Evolutionary conservation across 2,113 vertebrate species (phyloP).

Genomic region (Camelus dromedarius): DNA sequence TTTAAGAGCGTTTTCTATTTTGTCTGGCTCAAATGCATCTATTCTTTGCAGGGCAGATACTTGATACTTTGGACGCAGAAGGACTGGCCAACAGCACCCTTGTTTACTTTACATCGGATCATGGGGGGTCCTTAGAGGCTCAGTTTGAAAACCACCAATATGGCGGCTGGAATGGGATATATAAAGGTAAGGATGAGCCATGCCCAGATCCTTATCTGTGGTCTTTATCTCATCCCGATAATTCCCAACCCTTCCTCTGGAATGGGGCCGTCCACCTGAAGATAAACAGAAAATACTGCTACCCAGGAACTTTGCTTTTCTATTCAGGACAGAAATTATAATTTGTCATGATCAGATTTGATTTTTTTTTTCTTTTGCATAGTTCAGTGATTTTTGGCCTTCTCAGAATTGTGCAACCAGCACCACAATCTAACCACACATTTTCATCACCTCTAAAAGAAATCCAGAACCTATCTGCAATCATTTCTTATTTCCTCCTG

Average conservation of each 20-base stretch:
- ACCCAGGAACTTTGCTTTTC: background rate
- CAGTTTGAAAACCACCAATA: conserved; percentile 73
- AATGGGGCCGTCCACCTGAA: accelerated
- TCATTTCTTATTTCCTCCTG: too few relatives aligned
- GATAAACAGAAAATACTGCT: background rate
- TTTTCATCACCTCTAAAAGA: background rate
- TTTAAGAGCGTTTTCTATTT: background rate
- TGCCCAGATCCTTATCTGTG: accelerated
- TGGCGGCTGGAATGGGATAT: conserved; percentile 90
- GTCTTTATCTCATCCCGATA: accelerated
- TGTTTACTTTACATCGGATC: conserved; percentile 94
- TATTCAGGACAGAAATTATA: background rate
- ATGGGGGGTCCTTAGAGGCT: conserved; percentile 93
- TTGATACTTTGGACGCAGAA: conserved; percentile 87
- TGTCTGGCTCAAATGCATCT: background rate
- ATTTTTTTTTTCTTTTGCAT: background rate
- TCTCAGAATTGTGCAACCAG: background rate
- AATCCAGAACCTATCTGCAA: accelerated
- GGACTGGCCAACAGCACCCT: conserved; percentile 90
- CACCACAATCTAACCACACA: background rate
- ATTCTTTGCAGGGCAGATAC: conserved; percentile 88
- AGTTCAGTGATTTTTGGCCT: background rate
- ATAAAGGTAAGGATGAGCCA: conserved; percentile 87
- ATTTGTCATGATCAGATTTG: background rate
- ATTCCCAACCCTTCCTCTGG: accelerated